phyloP scores from a whole-genome alignment of 2,113 vertebrate genomes.

The Ramphastos sulfuratus region DNA sequence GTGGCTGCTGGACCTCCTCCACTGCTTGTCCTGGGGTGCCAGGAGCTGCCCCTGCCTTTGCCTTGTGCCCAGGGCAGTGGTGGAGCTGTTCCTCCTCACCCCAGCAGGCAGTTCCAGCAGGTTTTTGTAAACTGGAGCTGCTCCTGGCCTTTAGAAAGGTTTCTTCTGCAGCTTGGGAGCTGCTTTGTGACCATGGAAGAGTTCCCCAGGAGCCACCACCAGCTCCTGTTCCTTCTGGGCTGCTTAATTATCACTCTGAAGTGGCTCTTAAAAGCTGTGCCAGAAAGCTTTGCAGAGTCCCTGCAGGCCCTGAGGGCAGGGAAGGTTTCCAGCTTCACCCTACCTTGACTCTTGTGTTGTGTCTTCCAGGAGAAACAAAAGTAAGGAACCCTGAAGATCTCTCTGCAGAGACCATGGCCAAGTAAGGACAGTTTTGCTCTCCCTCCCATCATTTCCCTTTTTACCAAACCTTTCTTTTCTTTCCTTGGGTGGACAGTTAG shows the following conservation, averaged over 20 bases:
- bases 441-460: neutral
- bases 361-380: constrained; percentile 88
- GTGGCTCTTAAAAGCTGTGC: neutral
- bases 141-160: neutral
- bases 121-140: neutral
- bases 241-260: neutral
- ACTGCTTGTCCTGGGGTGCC: neutral
- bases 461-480: neutral
- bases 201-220: neutral
- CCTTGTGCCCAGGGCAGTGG: fast-evolving
- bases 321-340: neutral
- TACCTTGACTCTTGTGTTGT: neutral
- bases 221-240: neutral
- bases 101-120: neutral
- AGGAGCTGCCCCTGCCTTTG: neutral
- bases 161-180: neutral
- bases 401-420: constrained; percentile 97
- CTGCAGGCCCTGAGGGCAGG: neutral
- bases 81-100: neutral
- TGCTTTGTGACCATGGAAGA: neutral
- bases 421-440: constrained; percentile 76
- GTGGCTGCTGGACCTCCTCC: neutral
- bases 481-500: neutral
- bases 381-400: constrained; percentile 93
- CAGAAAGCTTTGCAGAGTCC: neutral